Base-by-base conservation (phyloP, 2,797 vertebrate species). In the Hippocampus kuda region DNA sequence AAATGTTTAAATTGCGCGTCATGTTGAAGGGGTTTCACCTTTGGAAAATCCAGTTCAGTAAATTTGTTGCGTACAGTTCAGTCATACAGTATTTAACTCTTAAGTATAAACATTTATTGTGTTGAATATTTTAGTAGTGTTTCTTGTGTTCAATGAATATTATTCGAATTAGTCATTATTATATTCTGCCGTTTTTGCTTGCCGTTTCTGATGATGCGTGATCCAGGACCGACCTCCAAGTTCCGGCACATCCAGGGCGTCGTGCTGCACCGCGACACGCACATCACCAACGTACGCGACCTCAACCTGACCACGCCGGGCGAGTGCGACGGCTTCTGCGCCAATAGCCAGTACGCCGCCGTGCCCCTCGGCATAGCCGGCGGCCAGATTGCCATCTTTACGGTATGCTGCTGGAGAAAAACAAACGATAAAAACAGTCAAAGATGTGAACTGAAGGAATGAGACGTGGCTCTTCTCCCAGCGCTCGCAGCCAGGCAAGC, bases 301-400 rank as follows among this genome's bases (percentile, higher is more conserved):
- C 92, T 98, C 78, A 97, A 92, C 87, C 93, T 98, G 77, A 99
- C 95, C 49, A 98, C 94, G 0, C 97, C 96, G 0, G 97, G 97
- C 0, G 97, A 99, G 85, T 89, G 92, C 0, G 93, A 99, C 0
- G 95, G 96, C 72, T 94, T 99, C 91, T 94, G 92, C 1, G 88
- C 91, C 74, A 98, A 98, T 84, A 77, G 53, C 11, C 84, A 90
- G 48, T 90, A 77, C 0, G 82, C 93, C 2, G 96, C 95, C 0
- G 87, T 98, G 60, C 97, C 97, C 0, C 88, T 99, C 73, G 87
- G 93, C 77, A 92, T 92, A 1, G 87, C 94, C 0, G 96, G 97
- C 0, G 94, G 96, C 8, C 97, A 98, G 86, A 94, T 99, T 2
- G 93, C 92, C 0, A 1, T 99, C 49, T 89, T 95, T 0, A 93